A percentile compares a stretch with the other conserved stretches of the same genome.
Conservation (phyloP, 2,113 vertebrate species). For the Hydropotes inermis region DNA sequence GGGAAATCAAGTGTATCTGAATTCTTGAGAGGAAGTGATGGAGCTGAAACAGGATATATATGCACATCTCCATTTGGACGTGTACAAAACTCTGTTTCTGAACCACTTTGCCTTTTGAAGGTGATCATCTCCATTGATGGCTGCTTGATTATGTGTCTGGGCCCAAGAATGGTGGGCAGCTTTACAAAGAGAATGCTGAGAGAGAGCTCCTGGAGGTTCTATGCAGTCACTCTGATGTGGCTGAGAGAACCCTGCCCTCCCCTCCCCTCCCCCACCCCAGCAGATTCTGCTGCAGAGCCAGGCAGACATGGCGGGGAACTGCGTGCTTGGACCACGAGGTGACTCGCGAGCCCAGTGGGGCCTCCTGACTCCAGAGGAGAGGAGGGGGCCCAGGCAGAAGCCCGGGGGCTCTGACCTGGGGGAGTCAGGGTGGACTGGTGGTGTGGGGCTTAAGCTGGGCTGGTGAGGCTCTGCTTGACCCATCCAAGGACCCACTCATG, state of each 20-base stretch:
- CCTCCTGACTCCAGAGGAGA: not conserved
- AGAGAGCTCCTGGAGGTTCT: constrained; percentile 31
- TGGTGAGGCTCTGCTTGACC: not conserved
- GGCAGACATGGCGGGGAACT: constrained; percentile 58
- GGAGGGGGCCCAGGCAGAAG: not conserved
- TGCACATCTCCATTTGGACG: not conserved
- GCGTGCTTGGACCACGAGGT: constrained; percentile 59
- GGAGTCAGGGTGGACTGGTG: not conserved
- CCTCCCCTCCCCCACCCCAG: not conserved
- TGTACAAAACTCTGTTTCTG: not conserved
- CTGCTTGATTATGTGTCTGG: not conserved
- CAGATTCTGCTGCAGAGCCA: constrained; percentile 19
- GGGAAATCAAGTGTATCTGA: not conserved
- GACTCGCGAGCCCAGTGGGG: not conserved
- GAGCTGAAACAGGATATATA: not conserved
- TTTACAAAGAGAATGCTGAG: constrained; percentile 37
- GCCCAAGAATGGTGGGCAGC: not conserved
- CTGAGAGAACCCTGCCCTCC: not conserved
- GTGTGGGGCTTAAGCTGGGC: not conserved
- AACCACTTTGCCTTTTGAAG: not conserved
- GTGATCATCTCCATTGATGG: not conserved
- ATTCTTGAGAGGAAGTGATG: not conserved
- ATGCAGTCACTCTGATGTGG: constrained; percentile 52
- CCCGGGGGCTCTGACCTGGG: not conserved
- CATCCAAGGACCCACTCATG: rapidly evolving